Conservation (phyloP, 2,113 vertebrate genomes). For the Pogonocichla stellata region DNA sequence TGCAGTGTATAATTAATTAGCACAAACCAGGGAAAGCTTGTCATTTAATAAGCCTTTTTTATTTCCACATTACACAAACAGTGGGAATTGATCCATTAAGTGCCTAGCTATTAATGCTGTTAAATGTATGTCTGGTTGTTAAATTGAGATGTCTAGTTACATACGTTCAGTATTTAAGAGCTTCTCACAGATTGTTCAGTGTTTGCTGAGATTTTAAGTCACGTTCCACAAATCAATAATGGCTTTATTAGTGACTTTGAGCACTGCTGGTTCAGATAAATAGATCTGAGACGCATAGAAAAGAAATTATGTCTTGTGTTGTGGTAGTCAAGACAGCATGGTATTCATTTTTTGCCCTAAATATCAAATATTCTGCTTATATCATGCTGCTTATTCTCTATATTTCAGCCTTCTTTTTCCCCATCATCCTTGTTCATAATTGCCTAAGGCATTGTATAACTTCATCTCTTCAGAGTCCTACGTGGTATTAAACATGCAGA, state of each 20-base stretch:
- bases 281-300: background rate
- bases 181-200: conserved; percentile 73
- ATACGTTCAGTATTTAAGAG: conserved; percentile 75
- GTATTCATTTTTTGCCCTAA: conserved; percentile 1
- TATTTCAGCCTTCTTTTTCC: background rate
- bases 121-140: conserved; percentile 90
- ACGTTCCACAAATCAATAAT: conserved; percentile 78
- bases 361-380: conserved; percentile 52
- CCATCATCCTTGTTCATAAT: conserved; percentile 41
- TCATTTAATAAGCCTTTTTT: conserved; percentile 93
- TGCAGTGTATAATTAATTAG: conserved; percentile 92
- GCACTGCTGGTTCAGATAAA: conserved; percentile 49
- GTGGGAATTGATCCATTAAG: conserved; percentile 94
- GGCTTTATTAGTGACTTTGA: conserved; percentile 74
- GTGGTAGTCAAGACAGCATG: background rate
- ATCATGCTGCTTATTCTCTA: background rate
- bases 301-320: background rate
- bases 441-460: conserved; percentile 42
- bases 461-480: conserved; percentile 35
- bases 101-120: conserved; percentile 87
- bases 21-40: conserved; percentile 92
- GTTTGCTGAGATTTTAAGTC: conserved; percentile 77
- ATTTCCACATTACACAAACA: conserved; percentile 89
- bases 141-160: conserved; percentile 86
- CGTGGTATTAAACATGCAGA: conserved; percentile 11